Evolutionary conservation across 2,797 vertebrate species (phyloP).

Genomic region (Kryptolebias ocellatus): DNA sequence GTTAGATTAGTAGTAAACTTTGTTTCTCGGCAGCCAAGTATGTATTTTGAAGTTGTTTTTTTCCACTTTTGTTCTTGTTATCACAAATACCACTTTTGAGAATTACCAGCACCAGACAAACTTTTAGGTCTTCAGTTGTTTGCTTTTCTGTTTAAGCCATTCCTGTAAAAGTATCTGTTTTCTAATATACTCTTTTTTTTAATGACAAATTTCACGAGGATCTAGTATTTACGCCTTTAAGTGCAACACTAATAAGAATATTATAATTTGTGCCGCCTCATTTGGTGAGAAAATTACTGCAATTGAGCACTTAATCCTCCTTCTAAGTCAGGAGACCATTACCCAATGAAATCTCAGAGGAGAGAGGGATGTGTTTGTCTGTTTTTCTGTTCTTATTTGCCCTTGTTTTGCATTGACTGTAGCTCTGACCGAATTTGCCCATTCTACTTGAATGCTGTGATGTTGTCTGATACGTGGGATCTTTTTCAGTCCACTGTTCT

Average conservation of each 20-base stretch:
- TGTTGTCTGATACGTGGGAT: slow-evolving; percentile 20
- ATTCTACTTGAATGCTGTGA: slow-evolving; percentile 14
- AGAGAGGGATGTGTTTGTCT: slow-evolving; percentile 6
- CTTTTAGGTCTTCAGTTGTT: not conserved
- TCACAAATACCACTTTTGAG: not conserved
- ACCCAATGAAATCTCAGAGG: slow-evolving; percentile 32
- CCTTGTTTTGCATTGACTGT: slow-evolving; percentile 6
- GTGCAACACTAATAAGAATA: slow-evolving; percentile 59
- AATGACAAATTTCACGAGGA: slow-evolving; percentile 27
- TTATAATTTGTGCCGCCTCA: slow-evolving; percentile 67
- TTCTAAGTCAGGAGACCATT: slow-evolving; percentile 49
- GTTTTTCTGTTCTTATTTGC: slow-evolving; percentile 6
- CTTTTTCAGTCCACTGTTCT: slow-evolving; percentile 24
- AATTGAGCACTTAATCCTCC: slow-evolving; percentile 64
- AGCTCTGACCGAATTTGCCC: slow-evolving; percentile 22
- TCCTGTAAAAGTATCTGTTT: slow-evolving; percentile 14
- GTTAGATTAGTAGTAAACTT: not conserved
- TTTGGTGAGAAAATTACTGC: slow-evolving; percentile 67
- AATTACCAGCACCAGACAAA: not conserved
- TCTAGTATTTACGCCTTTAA: slow-evolving; percentile 42
- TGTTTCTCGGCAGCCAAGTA: not conserved
- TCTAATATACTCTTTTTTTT: slow-evolving; percentile 23
- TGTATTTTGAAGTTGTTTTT: not conserved
- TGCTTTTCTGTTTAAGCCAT: no score
- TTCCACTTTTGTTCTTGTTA: not conserved